Conservation (phyloP, 2,113 vertebrate species). For the Coptodon bakossiorum region DNA sequence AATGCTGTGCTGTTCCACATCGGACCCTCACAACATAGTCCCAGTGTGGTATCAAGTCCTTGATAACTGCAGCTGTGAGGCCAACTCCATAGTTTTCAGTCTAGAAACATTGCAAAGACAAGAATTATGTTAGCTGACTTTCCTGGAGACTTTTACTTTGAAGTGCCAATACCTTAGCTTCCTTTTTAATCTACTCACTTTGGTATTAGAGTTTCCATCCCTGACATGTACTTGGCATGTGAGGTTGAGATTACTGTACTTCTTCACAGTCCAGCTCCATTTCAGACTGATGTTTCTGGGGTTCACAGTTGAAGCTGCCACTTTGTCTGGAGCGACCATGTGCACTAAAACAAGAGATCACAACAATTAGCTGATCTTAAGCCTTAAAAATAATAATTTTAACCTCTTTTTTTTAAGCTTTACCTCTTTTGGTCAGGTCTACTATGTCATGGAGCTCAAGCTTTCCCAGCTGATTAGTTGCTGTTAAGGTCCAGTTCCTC, state of each 20-base stretch:
- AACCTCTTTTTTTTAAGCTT: neutral
- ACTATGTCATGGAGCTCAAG: slow-evolving; percentile 7
- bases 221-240: slow-evolving; percentile 29
- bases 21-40: neutral
- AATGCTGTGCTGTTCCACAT: slow-evolving; percentile 42
- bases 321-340: slow-evolving; percentile 15
- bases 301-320: neutral
- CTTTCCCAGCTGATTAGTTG: slow-evolving; percentile 16
- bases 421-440: slow-evolving; percentile 56
- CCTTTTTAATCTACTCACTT: slow-evolving; percentile 7
- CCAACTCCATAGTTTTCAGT: neutral
- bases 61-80: neutral
- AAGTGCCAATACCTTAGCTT: neutral
- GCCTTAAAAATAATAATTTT: neutral
- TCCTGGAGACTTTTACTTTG: neutral
- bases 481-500: slow-evolving; percentile 54
- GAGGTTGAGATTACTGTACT: slow-evolving; percentile 3
- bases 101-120: neutral
- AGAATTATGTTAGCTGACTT: neutral
- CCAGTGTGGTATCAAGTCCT: slow-evolving; percentile 28
- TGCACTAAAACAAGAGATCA: slow-evolving; percentile 39
- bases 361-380: neutral
- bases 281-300: slow-evolving; percentile 27
- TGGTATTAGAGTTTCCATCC: rapidly evolving
- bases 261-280: slow-evolving; percentile 33